These are phyloP conservation scores for Graptemys geographica DNA, from an alignment of 2,797 vertebrate genomes.

Conservation along the genomic window DNA sequence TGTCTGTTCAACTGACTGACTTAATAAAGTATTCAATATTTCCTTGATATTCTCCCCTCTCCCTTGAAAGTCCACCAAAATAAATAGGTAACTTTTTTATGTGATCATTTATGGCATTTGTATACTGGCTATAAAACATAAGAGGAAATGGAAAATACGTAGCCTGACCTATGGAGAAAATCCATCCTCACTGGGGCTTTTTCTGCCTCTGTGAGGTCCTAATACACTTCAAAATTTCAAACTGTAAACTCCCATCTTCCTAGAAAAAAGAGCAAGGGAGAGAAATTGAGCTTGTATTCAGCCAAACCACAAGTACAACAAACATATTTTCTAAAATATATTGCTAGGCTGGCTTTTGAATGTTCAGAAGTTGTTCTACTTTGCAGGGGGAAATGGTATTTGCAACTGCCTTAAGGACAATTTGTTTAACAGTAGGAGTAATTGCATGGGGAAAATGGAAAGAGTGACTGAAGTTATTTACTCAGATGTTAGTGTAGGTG, in stretches of 20 bases:
- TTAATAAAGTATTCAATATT: conserved; percentile 55
- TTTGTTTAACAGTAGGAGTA: conserved; percentile 97
- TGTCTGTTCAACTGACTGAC: conserved; percentile 38
- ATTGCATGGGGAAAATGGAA: conserved; percentile 93
- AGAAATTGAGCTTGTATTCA: conserved; percentile 64
- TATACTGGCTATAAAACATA: conserved; percentile 49
- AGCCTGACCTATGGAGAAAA: conserved; percentile 72
- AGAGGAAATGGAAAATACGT: conserved; percentile 74
- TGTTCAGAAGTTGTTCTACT: conserved; percentile 80
- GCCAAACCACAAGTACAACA: conserved; percentile 70
- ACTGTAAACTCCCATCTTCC: conserved; percentile 64
- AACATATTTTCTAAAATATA: conserved; percentile 72
- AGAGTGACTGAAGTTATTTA: conserved; percentile 97
- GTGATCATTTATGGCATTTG: neutral
- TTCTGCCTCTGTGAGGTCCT: conserved; percentile 67
- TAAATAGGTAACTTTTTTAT: conserved; percentile 66
- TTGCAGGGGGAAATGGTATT: conserved; percentile 77
- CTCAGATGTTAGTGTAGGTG: conserved; percentile 98
- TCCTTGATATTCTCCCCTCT: neutral
- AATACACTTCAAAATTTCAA: conserved; percentile 66
- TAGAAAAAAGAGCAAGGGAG: conserved; percentile 50
- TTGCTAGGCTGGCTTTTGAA: conserved; percentile 70
- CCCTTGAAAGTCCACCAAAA: conserved; percentile 11
- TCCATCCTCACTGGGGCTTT: conserved; percentile 65
- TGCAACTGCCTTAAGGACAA: conserved; percentile 86